Conservation (phyloP, 2,113 vertebrate species). For the Triplophysa dalaica region DNA sequence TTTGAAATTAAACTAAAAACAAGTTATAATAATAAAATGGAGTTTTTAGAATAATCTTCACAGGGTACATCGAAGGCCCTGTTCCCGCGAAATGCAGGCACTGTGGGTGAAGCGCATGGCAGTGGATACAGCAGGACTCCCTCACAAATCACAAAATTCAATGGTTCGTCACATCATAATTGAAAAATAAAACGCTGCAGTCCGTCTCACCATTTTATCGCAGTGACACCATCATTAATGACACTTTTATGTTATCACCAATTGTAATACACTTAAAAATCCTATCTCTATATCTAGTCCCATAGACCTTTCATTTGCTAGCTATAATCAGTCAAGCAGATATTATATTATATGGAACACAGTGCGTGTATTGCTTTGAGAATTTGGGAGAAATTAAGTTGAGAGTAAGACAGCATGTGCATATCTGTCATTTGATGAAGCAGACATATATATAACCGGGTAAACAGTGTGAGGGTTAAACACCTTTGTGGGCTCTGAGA, state of each 20-base stretch:
- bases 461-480: background rate
- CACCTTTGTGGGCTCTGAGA: background rate
- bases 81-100: slow-evolving; percentile 63
- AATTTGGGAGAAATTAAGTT: slow-evolving; percentile 29
- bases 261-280: background rate
- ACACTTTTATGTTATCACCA: background rate
- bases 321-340: background rate
- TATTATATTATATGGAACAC: background rate
- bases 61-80: slow-evolving; percentile 35
- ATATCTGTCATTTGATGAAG: background rate
- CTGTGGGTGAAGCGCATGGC: slow-evolving; percentile 65
- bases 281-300: no score
- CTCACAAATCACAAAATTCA: background rate
- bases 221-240: background rate
- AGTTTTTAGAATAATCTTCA: slow-evolving; percentile 24
- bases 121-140: slow-evolving; percentile 57
- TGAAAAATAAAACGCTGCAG: slow-evolving; percentile 6
- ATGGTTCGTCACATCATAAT: background rate
- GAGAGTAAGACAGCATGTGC: background rate
- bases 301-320: no score
- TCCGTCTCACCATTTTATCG: background rate
- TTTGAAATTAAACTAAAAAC: background rate
- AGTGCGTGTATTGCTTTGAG: slow-evolving; percentile 35
- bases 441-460: background rate
- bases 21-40: background rate